These are phyloP conservation scores for Austrofundulus limnaeus DNA, from an alignment of 2,113 vertebrate species.

Conservation along the genomic window DNA sequence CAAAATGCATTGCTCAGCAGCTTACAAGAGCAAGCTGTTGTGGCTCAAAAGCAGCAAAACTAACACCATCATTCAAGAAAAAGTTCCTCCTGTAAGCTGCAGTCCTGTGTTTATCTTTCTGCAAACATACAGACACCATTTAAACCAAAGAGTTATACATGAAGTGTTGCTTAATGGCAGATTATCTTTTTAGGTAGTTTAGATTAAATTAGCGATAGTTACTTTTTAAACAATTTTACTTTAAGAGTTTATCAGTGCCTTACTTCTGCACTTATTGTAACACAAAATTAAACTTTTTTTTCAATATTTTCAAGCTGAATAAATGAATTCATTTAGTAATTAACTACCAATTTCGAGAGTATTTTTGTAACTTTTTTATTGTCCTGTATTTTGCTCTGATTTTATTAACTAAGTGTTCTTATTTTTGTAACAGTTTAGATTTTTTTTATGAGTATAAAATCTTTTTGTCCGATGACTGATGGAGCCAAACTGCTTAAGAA, in stretches of 20 bases:
- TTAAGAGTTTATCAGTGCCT: too few species aligned
- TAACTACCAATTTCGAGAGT: neutral
- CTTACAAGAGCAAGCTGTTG: too few species aligned
- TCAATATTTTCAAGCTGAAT: neutral
- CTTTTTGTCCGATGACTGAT: neutral
- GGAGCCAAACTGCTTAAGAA: neutral
- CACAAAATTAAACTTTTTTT: neutral
- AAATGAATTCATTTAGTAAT: too few species aligned
- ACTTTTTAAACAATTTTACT: too few species aligned
- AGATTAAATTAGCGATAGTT: too few species aligned
- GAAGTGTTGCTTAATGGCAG: neutral
- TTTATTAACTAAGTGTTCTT: neutral
- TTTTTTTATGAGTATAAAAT: neutral
- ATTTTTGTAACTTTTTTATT: neutral
- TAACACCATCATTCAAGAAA: neutral
- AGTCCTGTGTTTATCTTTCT: neutral
- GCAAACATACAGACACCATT: neutral
- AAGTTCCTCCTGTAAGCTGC: neutral
- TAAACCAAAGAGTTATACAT: neutral
- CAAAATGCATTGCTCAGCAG: too few species aligned
- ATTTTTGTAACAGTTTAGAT: neutral
- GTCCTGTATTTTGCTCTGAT: neutral
- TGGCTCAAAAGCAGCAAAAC: too few species aligned
- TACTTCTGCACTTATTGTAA: too few species aligned
- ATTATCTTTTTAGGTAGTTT: neutral